Evolutionary conservation across 2,888 invertebrate species (phyloP), one percentile per base, ranked within the genome.

Genomic region (Buathra laborator): DNA sequence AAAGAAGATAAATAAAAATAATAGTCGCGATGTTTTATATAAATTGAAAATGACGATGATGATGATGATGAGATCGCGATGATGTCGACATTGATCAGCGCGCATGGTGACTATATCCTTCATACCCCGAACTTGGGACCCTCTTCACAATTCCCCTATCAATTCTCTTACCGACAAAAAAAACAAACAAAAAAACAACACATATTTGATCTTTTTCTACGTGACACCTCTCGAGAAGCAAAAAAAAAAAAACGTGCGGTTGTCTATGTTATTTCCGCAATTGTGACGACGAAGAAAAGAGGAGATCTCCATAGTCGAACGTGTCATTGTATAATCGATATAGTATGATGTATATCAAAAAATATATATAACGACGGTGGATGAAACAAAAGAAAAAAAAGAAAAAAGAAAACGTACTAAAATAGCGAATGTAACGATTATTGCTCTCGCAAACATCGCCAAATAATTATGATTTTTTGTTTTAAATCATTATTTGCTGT

Each of bases 361-460:
- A 43, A 29, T 24, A 37, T 46, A 70, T 29, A 29, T 59, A 59
- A 59, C 29, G 29, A 32, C 32, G 16, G n/a, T 14, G 46, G 10
- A 12, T 56, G 56, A 67, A 67, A 76, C 12, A 77, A 66, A 71
- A 51, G 62, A 59, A 77, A 66, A 71, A 53, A 51, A 70, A 62
- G 32, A n/a, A 71, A n/a, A 71, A 53, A 71, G 51, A 59, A 62
- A 53, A 12, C 32, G 16, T 81, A 86, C 67, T 75, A 81, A 81
- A 46, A 83, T 70, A 70, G 76, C 51, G 79, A 78, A 74, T 75
- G 48, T 79, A 78, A 74, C 68, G 68, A 74, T 74, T 74, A 74
- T 72, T 81, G 77, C 70, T 84, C 46, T 64, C 71, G 56, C 67
- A 48, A 72, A 74, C n/a, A 81, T 81, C 72, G 75, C 72, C 78